These are phyloP conservation scores for Phyllotis vaccarum DNA, from an alignment of 2,797 vertebrate genomes.

Conservation along the genomic window DNA sequence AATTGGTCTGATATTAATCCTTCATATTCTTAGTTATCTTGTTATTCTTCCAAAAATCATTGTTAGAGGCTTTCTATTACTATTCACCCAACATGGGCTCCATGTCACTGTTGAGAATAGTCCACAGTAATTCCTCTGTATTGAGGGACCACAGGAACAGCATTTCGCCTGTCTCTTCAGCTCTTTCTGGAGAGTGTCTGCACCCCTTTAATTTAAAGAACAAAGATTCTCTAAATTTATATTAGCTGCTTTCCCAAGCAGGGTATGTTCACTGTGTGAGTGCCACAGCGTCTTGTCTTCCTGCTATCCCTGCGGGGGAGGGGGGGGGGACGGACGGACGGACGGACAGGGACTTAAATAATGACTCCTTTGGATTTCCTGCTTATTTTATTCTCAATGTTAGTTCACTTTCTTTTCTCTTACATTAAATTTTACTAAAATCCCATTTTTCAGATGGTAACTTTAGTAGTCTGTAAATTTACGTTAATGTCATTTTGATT, in stretches of 20 bases:
- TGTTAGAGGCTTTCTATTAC: background rate
- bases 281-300: background rate
- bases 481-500: background rate
- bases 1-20: background rate
- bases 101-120: background rate
- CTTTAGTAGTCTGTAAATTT: background rate
- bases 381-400: background rate
- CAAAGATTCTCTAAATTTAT: background rate
- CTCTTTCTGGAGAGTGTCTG: background rate
- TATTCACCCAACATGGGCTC: background rate
- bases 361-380: background rate
- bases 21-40: background rate
- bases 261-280: background rate
- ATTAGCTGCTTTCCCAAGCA: background rate
- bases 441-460: background rate
- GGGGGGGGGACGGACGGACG: too few relatives aligned
- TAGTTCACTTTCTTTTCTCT: background rate
- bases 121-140: background rate
- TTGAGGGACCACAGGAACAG: background rate
- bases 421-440: background rate
- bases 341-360: background rate
- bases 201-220: background rate
- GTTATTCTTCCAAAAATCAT: background rate
- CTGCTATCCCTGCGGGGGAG: accelerated
- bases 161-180: background rate